Conservation (phyloP, 2,113 vertebrate genomes). For the Thoracochromis brauschi region DNA sequence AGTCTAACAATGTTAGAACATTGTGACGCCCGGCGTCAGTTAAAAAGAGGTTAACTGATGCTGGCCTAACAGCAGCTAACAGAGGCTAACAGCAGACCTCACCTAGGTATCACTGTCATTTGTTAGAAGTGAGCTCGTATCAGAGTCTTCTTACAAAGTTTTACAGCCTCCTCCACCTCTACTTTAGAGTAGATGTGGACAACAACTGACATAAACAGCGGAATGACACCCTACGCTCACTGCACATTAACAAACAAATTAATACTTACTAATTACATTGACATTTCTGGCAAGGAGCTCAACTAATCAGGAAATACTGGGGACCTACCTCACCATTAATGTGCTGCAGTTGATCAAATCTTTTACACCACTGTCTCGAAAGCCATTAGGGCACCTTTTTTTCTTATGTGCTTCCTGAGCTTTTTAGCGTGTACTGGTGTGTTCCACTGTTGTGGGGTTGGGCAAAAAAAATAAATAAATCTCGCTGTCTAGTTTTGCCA, state of each 20-base stretch:
- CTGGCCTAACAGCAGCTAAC: neutral
- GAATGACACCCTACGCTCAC: neutral
- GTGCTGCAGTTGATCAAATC: neutral
- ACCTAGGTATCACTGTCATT: neutral
- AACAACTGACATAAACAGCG: neutral
- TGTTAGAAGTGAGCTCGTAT: neutral
- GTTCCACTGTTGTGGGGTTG: neutral
- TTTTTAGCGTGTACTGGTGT: neutral
- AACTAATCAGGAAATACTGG: neutral
- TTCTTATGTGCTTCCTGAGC: slow-evolving; percentile 7
- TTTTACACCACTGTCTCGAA: neutral
- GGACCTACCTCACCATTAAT: neutral
- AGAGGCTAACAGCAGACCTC: neutral
- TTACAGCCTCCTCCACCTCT: neutral
- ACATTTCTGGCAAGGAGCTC: neutral
- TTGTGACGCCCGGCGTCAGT: neutral
- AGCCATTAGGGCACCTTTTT: neutral
- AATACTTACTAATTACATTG: neutral
- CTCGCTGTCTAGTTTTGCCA: slow-evolving; percentile 13
- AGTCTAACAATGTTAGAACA: neutral
- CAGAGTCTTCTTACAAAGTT: neutral
- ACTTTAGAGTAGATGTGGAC: neutral
- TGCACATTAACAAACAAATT: neutral
- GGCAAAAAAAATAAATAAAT: fast-evolving
- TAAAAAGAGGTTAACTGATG: neutral